Evolutionary conservation across 1,140 invertebrate genomes (phyloP).

Genomic region (Drosophila nasuta): DNA sequence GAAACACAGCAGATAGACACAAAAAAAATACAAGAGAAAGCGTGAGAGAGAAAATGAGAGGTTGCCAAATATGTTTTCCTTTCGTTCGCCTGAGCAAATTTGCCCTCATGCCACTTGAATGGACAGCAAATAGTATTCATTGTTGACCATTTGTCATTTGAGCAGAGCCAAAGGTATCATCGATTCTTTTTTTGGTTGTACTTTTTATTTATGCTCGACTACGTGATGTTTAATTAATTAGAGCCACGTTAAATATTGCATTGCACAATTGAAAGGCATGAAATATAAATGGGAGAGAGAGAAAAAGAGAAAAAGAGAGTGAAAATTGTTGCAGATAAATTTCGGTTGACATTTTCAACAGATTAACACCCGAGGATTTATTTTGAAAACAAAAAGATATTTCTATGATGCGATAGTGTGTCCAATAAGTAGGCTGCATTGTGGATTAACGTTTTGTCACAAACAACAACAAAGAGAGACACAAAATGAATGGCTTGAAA

Average conservation of each 20-base stretch:
- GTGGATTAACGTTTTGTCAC: not conserved
- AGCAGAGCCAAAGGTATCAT: constrained; percentile 19
- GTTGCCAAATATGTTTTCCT: constrained; percentile 60
- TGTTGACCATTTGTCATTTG: constrained; percentile 51
- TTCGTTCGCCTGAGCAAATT: constrained; percentile 32
- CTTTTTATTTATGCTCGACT: constrained; percentile 39
- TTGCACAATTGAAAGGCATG: constrained; percentile 43
- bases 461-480: not conserved
- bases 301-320: not conserved
- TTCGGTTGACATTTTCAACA: not conserved
- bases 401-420: not conserved
- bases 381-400: constrained; percentile 1
- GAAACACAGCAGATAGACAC: constrained; percentile 19
- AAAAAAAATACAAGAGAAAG: not conserved
- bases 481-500: constrained; percentile 7
- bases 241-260: constrained; percentile 62
- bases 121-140: constrained; percentile 20
- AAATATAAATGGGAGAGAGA: constrained; percentile 29
- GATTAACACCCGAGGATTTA: not conserved
- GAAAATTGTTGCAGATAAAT: constrained; percentile 1
- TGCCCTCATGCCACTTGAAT: constrained; percentile 1
- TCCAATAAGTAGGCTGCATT: too few relatives aligned
- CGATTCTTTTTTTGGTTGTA: constrained; percentile 3
- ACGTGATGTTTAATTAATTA: constrained; percentile 80
- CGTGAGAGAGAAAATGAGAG: constrained; percentile 33